These are phyloP conservation scores for Rhynchophorus ferrugineus DNA, from an alignment of 1,140 invertebrate genomes.

Conservation along the genomic window DNA sequence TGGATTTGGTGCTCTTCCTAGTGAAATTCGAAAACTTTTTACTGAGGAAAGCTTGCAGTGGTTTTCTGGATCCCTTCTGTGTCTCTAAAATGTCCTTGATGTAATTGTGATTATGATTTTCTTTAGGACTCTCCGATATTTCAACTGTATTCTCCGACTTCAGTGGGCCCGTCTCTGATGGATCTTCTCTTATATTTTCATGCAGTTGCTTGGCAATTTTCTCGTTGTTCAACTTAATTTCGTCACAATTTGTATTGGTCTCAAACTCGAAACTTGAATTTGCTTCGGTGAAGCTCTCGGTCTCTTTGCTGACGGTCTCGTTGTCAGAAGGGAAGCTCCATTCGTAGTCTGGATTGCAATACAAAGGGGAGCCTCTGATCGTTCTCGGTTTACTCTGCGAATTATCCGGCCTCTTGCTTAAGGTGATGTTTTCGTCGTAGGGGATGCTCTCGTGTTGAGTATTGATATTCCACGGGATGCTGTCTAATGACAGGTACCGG, in stretches of 20 bases:
- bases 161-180: background rate
- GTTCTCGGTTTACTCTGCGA: conserved; percentile 29
- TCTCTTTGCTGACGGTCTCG: conserved; percentile 4
- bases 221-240: conserved; percentile 34
- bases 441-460: conserved; percentile 30
- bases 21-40: conserved; percentile 38
- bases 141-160: conserved; percentile 6
- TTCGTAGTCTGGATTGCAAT: conserved; percentile 19
- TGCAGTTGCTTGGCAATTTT: conserved; percentile 23
- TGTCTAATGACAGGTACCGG: conserved; percentile 25
- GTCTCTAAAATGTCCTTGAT: conserved; percentile 38
- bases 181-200: conserved; percentile 2
- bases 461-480: conserved; percentile 16
- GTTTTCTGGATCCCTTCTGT: conserved; percentile 37
- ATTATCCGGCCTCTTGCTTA: conserved; percentile 31
- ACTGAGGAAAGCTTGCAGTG: conserved; percentile 37
- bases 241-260: conserved; percentile 35
- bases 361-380: conserved; percentile 34
- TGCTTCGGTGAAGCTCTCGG: conserved; percentile 10
- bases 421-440: conserved; percentile 38
- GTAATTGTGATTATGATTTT: conserved; percentile 39
- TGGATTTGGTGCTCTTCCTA: conserved; percentile 40
- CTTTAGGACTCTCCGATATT: conserved; percentile 5
- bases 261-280: conserved; percentile 27
- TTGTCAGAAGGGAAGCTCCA: conserved; percentile 12